Evolutionary conservation across 2,888 invertebrate species (phyloP).

Genomic region (Germaria angustata): DNA sequence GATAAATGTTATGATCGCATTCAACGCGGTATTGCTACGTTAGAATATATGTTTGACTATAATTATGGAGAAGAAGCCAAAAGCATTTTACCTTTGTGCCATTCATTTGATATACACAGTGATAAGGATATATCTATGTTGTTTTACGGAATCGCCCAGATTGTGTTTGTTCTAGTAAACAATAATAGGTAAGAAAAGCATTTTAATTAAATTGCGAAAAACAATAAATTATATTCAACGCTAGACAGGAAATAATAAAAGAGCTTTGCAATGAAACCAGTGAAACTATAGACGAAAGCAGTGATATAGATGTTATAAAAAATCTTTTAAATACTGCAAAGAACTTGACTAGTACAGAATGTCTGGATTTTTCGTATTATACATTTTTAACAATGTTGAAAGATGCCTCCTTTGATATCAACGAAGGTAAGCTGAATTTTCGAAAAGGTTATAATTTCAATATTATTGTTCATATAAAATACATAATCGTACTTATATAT

Average conservation of each 20-base stretch:
- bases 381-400: constrained; percentile 68
- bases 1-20: constrained; percentile 75
- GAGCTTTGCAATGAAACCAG: too few relatives aligned
- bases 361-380: constrained; percentile 74
- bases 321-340: constrained; percentile 71
- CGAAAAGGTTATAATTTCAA: too few relatives aligned
- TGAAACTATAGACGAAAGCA: constrained; percentile 72
- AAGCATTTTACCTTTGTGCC: constrained; percentile 74
- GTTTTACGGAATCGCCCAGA: constrained; percentile 76
- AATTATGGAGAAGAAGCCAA: constrained; percentile 73
- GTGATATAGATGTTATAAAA: constrained; percentile 72
- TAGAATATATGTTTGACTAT: constrained; percentile 74
- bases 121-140: constrained; percentile 76
- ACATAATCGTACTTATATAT: too few relatives aligned
- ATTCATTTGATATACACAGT: constrained; percentile 74
- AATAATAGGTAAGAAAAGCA: constrained; percentile 73
- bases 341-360: constrained; percentile 65
- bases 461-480: too few relatives aligned
- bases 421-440: neutral
- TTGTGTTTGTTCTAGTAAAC: constrained; percentile 77
- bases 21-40: constrained; percentile 73
- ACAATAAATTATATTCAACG: too few relatives aligned
- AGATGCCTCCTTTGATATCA: constrained; percentile 66
- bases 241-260: too few relatives aligned
- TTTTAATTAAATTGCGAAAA: neutral